phyloP scores from a whole-genome alignment of 2,797 vertebrate species.

The Tokudaia muenninki region DNA sequence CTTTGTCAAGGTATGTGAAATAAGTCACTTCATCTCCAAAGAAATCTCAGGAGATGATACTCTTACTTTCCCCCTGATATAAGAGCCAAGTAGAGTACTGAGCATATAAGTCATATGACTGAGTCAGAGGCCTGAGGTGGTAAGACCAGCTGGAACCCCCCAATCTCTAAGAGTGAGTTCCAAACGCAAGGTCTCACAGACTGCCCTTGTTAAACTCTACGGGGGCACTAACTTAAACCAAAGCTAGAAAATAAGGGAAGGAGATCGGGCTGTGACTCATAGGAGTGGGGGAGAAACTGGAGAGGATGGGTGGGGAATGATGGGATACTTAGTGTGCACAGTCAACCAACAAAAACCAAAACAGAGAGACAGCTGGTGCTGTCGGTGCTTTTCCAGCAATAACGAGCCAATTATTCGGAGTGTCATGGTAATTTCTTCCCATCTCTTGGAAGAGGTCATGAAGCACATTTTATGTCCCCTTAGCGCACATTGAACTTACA shows the following conservation, averaged over 20 bases:
- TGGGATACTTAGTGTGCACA: neutral
- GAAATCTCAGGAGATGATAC: neutral
- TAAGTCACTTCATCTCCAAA: neutral
- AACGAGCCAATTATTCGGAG: neutral
- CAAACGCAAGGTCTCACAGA: neutral
- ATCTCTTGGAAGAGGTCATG: neutral
- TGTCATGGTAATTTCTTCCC: neutral
- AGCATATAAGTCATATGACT: neutral
- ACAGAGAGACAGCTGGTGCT: neutral
- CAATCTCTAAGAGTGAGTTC: neutral
- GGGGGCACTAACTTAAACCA: neutral
- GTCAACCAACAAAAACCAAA: neutral
- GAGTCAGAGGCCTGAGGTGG: neutral
- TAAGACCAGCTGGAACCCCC: neutral
- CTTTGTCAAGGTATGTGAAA: neutral
- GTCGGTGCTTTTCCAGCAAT: accelerated
- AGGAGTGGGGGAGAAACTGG: too few species aligned
- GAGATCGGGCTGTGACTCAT: neutral
- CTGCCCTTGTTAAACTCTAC: neutral
- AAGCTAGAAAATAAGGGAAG: neutral
- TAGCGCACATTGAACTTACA: neutral
- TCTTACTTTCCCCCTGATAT: neutral
- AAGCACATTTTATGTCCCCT: neutral
- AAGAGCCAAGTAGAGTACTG: neutral
- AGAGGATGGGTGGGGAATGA: neutral